Evolutionary conservation across 1,140 invertebrate species (phyloP).

Genomic region (Cardiocondyla obscurior): DNA sequence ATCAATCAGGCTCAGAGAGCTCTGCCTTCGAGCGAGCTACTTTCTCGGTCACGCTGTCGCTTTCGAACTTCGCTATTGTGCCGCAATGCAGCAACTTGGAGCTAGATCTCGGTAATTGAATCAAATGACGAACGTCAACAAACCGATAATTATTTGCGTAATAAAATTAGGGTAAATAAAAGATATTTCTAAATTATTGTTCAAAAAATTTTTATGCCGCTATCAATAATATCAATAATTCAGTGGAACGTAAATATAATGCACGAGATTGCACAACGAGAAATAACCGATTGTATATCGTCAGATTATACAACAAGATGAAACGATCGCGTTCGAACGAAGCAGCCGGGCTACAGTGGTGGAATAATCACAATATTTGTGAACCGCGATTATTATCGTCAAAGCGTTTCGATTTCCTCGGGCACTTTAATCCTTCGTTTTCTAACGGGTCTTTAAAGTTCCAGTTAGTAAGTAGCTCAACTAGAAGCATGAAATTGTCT

Average conservation of each 20-base stretch:
- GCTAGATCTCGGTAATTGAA: background rate
- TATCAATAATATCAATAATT: conserved; percentile 30
- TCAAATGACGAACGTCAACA: background rate
- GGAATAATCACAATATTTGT: conserved; percentile 63
- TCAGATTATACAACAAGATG: conserved; percentile 40
- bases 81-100: background rate
- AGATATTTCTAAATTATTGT: background rate
- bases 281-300: conserved; percentile 39
- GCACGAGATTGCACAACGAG: conserved; percentile 34
- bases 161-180: background rate
- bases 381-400: conserved; percentile 62
- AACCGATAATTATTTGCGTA: background rate
- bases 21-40: conserved; percentile 10
- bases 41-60: conserved; percentile 51
- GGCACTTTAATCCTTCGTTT: conserved; percentile 49
- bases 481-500: conserved; percentile 35
- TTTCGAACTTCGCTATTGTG: conserved; percentile 36
- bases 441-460: conserved; percentile 49
- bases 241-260: conserved; percentile 3
- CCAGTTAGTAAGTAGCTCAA: conserved; percentile 29
- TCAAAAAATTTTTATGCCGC: background rate
- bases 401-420: conserved; percentile 45
- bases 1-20: conserved; percentile 55
- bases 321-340: conserved; percentile 43
- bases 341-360: background rate